phyloP scores from a whole-genome alignment of 30 jellyfish, hydroid and myxozoan genomes.

The Turritopsis rubra region DNA sequence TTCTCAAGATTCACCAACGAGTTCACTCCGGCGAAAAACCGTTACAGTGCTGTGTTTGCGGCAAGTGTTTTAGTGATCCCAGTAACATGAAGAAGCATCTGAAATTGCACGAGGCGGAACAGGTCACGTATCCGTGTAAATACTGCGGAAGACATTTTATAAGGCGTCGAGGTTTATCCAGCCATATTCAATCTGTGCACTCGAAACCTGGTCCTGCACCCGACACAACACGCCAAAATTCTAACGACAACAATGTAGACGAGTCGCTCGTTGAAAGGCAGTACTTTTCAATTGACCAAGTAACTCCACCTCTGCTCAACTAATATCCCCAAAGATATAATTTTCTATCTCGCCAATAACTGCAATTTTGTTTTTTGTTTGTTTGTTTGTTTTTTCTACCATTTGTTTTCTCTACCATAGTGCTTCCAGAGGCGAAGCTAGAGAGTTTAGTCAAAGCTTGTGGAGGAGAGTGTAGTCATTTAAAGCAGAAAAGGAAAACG shows the following conservation, averaged over 20 bases:
- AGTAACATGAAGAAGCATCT: constrained; percentile 96
- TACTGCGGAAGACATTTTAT: constrained; percentile 84
- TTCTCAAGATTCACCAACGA: constrained; percentile 87
- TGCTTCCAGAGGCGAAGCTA: too few relatives aligned
- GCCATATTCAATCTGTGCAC: constrained; percentile 88
- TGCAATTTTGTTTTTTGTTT: too few relatives aligned
- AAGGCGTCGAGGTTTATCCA: constrained; percentile 78
- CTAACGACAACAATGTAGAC: background rate
- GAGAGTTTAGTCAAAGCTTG: too few relatives aligned
- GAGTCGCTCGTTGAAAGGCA: background rate
- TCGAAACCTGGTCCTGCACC: background rate
- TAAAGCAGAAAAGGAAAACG: too few relatives aligned
- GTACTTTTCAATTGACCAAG: too few relatives aligned
- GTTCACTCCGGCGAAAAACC: constrained; percentile 97
- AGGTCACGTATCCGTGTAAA: constrained; percentile 85
- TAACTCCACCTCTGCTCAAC: background rate
- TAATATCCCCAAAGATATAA: too few relatives aligned
- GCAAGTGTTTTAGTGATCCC: constrained; percentile 96
- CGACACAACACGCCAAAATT: background rate
- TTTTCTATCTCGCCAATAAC: too few relatives aligned
- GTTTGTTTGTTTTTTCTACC: too few relatives aligned
- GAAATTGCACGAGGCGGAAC: constrained; percentile 89
- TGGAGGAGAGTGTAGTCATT: too few relatives aligned
- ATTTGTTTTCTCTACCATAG: too few relatives aligned
- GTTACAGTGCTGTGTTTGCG: constrained; percentile 79